Conservation (phyloP, 92 coral and sea anemone species). For the Paragorgia papillata region DNA sequence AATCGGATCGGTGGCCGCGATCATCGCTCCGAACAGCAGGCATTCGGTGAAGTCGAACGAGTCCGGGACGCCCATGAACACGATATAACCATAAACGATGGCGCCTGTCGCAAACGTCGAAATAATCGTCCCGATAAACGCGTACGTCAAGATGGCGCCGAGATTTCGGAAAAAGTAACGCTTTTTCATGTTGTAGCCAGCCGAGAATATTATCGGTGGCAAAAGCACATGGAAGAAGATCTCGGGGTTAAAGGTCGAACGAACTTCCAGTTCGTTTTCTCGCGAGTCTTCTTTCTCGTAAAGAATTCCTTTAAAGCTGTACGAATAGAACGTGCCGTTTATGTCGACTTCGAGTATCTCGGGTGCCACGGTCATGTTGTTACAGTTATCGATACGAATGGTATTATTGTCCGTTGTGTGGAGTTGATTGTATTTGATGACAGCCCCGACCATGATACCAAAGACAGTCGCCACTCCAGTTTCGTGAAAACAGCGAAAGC, state of each 20-base stretch:
- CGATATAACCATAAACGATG: conserved; percentile 80
- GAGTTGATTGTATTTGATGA: conserved; percentile 82
- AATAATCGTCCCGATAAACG: conserved; percentile 90
- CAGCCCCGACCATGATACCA: conserved; percentile 86
- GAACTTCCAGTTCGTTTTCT: conserved; percentile 89
- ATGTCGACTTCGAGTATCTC: conserved; percentile 81
- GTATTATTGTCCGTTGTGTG: conserved; percentile 73
- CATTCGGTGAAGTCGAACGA: conserved; percentile 95
- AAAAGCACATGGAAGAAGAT: conserved; percentile 92
- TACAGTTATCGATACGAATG: conserved; percentile 86
- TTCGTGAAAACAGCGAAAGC: conserved; percentile 90
- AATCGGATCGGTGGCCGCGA: conserved; percentile 97
- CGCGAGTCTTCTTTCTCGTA: conserved; percentile 76
- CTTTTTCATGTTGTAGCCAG: conserved; percentile 96
- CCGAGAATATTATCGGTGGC: conserved; percentile 96
- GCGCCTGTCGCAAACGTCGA: conserved; percentile 88
- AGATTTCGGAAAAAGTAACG: conserved; percentile 92
- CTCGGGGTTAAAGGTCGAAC: conserved; percentile 93
- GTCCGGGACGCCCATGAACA: conserved; percentile 81
- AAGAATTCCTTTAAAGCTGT: conserved; percentile 89
- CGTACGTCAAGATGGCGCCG: conserved; percentile 97
- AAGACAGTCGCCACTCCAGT: conserved; percentile 98
- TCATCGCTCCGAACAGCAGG: conserved; percentile 87
- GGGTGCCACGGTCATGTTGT: conserved; percentile 89
- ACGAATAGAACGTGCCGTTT: conserved; percentile 90